Evolutionary conservation across 2,113 vertebrate species (phyloP).

Genomic region (Xyliphius kryptos): DNA sequence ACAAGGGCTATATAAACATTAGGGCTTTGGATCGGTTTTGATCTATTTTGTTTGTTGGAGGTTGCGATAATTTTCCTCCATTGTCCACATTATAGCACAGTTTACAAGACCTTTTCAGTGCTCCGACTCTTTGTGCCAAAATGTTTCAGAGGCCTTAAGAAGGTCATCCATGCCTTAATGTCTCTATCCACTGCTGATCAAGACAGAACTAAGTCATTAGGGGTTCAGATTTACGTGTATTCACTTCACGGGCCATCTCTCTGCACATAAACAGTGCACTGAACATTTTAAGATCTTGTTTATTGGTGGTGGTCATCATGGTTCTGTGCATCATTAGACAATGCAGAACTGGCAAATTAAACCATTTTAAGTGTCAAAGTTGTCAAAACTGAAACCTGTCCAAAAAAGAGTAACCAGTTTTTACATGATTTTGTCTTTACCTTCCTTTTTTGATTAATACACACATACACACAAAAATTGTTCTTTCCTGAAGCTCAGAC

Average conservation of each 20-base stretch:
- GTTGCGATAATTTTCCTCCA: too few species aligned
- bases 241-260: conserved; percentile 40
- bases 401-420: too few species aligned
- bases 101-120: too few species aligned
- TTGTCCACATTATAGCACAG: background rate
- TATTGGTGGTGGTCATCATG: background rate
- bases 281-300: too few species aligned
- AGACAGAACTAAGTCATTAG: conserved; percentile 20
- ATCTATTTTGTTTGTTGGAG: too few species aligned
- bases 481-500: conserved; percentile 22
- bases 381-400: too few species aligned
- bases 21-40: too few species aligned
- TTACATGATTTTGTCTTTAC: too few species aligned
- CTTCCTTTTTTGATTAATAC: background rate
- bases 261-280: conserved; percentile 23
- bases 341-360: too few species aligned
- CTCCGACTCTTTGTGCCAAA: background rate
- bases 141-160: conserved; percentile 33
- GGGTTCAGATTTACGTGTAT: conserved; percentile 21
- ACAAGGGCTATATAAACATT: too few species aligned
- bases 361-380: too few species aligned
- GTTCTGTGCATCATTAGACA: background rate
- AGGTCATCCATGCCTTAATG: conserved; percentile 26
- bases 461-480: conserved; percentile 16
- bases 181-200: conserved; percentile 37